These are phyloP conservation scores for Falco berigora DNA, from an alignment of 2,797 vertebrate genomes.

Conservation along the genomic window DNA sequence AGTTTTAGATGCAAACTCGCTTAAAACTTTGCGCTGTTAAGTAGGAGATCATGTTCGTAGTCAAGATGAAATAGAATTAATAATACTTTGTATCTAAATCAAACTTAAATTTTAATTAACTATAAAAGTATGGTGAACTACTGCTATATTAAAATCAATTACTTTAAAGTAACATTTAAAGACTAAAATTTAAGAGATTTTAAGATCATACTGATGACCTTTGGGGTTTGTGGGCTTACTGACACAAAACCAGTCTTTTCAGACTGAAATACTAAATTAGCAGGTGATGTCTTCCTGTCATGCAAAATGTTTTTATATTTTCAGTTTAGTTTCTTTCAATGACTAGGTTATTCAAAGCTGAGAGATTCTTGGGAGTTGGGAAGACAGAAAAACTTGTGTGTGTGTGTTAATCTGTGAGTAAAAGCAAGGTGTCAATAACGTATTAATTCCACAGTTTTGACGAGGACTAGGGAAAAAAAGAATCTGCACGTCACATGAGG, in stretches of 20 bases:
- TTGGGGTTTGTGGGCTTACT: background rate
- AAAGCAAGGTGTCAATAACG: background rate
- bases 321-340: background rate
- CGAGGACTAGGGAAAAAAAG: background rate
- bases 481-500: background rate
- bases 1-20: background rate
- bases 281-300: background rate
- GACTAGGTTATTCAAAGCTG: background rate
- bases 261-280: background rate
- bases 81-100: background rate
- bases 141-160: background rate
- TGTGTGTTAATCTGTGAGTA: background rate
- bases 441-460: background rate
- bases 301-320: background rate
- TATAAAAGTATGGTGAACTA: background rate
- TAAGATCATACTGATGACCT: background rate
- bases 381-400: background rate
- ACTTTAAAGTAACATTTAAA: background rate
- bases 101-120: background rate
- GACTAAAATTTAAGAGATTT: background rate
- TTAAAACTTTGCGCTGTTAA: background rate
- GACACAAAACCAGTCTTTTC: background rate
- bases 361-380: background rate
- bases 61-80: background rate
- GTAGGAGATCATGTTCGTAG: background rate